Evolutionary conservation across 2,888 invertebrate species (phyloP), one percentile per base, ranked within the genome.

Genomic region (Osedax frankpressi): DNA sequence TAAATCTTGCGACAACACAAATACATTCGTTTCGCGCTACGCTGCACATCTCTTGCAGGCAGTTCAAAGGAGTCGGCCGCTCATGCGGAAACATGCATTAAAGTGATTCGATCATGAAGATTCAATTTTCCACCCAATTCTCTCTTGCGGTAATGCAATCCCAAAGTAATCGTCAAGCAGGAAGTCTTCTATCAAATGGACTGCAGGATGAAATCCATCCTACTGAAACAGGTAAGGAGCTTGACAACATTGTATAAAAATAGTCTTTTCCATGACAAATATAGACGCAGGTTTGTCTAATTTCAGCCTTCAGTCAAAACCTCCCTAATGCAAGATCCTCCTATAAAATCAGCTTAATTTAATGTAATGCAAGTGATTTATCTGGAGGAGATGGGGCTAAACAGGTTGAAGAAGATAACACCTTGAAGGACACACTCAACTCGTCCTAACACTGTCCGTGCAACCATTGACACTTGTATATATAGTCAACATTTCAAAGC

Each of bases 101-200:
- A 65, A 24, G 65, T 65, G 65, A 65, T 65, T 25, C 65, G n/a
- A 65, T 65, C 65, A 65, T n/a, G 2, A 65, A 25, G 65, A 65
- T 65, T 65, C 65, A 65, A 65, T 65, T 65, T 65, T 65, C 65
- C 65, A 65, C 65, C 65, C 65, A 65, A 65, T 65, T 65, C 65
- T 19, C 65, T 65, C 65, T 24, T 65, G 24, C 25, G 65, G 65
- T 65, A 65, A 65, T 65, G 65, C 24, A 65, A 65, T 65, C 24
- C 24, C 24, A 24, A 65, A 65, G 24, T 65, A 65, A 65, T 24
- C 19, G 65, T 24, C 65, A 24, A 1, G 19, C 65, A 65, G 25
- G 2, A 11, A 11, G 19, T 2, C 65, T 65, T 65, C 65, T 11
- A 19, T 65, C 24, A 65, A 65, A 65, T n/a, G 2, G 1, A 2